These are phyloP conservation scores for Heterocephalus glaber DNA, from an alignment of 2,113 vertebrate species.

Conservation along the genomic window DNA sequence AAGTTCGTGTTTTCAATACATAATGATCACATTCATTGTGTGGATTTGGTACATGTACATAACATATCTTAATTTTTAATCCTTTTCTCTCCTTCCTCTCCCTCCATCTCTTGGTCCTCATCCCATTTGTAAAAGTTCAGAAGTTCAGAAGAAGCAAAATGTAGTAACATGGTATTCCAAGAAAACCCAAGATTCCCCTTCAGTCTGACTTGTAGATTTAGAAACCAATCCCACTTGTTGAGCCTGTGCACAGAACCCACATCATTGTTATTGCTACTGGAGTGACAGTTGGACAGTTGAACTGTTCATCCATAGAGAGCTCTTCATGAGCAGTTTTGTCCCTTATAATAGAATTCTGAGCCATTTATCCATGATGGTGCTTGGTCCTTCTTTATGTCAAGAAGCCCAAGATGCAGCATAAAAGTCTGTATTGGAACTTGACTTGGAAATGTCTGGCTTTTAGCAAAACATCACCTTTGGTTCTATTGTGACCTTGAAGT, in stretches of 20 bases:
- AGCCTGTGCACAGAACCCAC: neutral
- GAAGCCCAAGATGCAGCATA: neutral
- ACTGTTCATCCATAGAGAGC: neutral
- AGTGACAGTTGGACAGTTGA: neutral
- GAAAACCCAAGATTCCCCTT: neutral
- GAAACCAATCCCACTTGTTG: neutral
- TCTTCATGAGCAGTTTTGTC: neutral
- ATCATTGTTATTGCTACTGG: neutral
- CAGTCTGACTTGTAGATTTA: neutral
- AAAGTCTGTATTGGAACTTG: neutral
- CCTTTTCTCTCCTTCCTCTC: neutral
- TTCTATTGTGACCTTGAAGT: neutral
- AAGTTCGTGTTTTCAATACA: neutral
- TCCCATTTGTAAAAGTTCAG: neutral
- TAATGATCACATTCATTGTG: neutral
- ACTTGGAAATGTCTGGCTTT: neutral
- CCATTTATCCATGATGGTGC: neutral
- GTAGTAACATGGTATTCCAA: neutral
- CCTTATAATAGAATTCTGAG: neutral
- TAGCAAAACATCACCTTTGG: neutral
- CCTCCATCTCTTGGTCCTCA: neutral
- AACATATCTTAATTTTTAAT: neutral
- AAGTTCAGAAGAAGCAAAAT: conserved; percentile 2
- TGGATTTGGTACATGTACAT: neutral
- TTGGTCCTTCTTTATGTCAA: neutral